phyloP scores from a whole-genome alignment of 2,888 invertebrate species.

The Baccha elongata region DNA sequence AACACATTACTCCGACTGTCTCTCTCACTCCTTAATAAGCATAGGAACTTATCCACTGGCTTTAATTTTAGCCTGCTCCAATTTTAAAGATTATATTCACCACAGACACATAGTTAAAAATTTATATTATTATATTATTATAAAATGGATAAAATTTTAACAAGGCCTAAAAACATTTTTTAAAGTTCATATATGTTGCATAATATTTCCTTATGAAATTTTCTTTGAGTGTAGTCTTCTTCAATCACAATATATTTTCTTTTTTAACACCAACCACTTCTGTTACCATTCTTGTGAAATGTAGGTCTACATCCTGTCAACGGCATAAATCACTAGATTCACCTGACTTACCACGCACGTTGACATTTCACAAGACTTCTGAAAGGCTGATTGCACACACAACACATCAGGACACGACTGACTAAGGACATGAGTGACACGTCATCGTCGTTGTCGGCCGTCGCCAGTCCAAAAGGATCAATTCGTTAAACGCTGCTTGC shows the following conservation, averaged over 20 bases:
- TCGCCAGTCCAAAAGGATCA: slow-evolving; percentile 53
- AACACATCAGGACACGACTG: not conserved
- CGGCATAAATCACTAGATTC: slow-evolving; percentile 68
- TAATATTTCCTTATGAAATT: too few species aligned
- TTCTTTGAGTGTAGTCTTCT: not conserved
- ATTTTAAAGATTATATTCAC: too few species aligned
- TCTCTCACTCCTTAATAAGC: too few species aligned
- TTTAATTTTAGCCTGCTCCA: too few species aligned
- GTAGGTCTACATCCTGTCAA: slow-evolving; percentile 68
- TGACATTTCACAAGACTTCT: slow-evolving; percentile 50
- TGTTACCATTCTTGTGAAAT: slow-evolving; percentile 61
- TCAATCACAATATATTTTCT: slow-evolving; percentile 33
- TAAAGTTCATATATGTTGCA: too few species aligned
- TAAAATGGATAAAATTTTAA: too few species aligned
- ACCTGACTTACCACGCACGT: slow-evolving; percentile 52
- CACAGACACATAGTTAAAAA: too few species aligned
- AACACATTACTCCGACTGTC: too few species aligned
- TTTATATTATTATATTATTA: too few species aligned
- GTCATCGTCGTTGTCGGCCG: too few species aligned
- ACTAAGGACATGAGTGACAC: slow-evolving; percentile 34
- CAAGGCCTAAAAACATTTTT: too few species aligned
- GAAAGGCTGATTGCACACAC: not conserved
- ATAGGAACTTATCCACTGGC: too few species aligned
- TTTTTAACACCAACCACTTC: slow-evolving; percentile 64
- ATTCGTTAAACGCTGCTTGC: slow-evolving; percentile 30